Evolutionary conservation across 2,888 invertebrate species (phyloP).

Genomic region (Hydroisotoma schaefferi): DNA sequence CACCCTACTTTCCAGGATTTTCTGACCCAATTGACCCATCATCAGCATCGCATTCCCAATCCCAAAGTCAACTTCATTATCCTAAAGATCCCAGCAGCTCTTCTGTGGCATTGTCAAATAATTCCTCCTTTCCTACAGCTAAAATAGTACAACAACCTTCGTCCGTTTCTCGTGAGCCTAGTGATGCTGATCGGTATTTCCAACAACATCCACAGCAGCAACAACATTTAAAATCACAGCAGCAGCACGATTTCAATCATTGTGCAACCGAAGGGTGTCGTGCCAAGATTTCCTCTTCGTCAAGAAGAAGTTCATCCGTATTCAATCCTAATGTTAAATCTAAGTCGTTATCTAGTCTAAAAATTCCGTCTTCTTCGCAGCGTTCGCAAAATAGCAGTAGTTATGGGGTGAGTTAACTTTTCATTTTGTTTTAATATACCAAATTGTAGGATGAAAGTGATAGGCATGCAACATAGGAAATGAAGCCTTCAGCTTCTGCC

Average conservation of each 20-base stretch:
- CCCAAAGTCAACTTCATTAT: slow-evolving; percentile 18
- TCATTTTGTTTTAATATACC: too few relatives aligned
- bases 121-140: too few relatives aligned
- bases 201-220: background rate
- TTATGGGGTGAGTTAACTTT: slow-evolving; percentile 44
- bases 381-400: background rate
- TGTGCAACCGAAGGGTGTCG: too few relatives aligned
- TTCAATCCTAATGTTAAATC: slow-evolving; percentile 43
- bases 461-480: too few relatives aligned
- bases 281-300: background rate
- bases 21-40: slow-evolving; percentile 52
- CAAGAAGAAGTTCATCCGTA: slow-evolving; percentile 17
- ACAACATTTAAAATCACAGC: background rate
- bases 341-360: slow-evolving; percentile 49
- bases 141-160: too few relatives aligned
- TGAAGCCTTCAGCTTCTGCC: too few relatives aligned
- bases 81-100: slow-evolving; percentile 22
- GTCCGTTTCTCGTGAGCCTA: background rate
- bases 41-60: slow-evolving; percentile 21
- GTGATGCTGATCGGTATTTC: background rate
- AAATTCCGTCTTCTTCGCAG: slow-evolving; percentile 41
- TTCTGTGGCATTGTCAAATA: slow-evolving; percentile 17
- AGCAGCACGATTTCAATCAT: background rate
- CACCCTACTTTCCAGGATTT: slow-evolving; percentile 61
- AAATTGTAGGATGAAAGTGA: too few relatives aligned